phyloP scores from a whole-genome alignment of 2,797 vertebrate species.

The Micropoecilia bifurca region DNA sequence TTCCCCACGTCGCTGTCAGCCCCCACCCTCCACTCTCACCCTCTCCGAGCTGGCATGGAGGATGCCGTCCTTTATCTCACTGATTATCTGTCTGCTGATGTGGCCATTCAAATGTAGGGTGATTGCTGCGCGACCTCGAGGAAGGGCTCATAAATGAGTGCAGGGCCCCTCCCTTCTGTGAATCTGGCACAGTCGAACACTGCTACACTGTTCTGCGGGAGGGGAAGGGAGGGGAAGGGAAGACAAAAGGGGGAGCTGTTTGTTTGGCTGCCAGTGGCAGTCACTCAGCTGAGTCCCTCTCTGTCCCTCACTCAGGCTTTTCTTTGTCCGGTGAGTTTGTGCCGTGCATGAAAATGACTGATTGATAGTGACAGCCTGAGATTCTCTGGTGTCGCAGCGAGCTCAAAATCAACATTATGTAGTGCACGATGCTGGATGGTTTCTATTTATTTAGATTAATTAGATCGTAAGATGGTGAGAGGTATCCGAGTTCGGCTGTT shows the following conservation, averaged over 20 bases:
- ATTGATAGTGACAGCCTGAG: conserved; percentile 39
- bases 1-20: not conserved
- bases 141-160: conserved; percentile 62
- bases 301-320: conserved; percentile 41
- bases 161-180: conserved; percentile 35
- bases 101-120: conserved; percentile 82
- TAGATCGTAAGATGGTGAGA: not conserved
- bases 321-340: conserved; percentile 58
- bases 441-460: not conserved
- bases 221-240: not conserved
- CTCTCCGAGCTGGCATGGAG: conserved; percentile 63
- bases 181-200: conserved; percentile 59
- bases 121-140: conserved; percentile 56
- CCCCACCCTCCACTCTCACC: conserved; percentile 1
- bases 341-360: conserved; percentile 64
- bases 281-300: conserved; percentile 59
- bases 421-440: not conserved
- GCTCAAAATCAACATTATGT: conserved; percentile 17
- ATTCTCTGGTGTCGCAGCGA: conserved; percentile 11
- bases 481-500: not conserved
- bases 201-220: conserved; percentile 64
- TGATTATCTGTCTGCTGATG: conserved; percentile 83
- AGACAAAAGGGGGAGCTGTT: conserved; percentile 41
- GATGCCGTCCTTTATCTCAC: conserved; percentile 82
- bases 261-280: conserved; percentile 53